These are phyloP conservation scores for Nixonia krombeini DNA, from an alignment of 1,140 invertebrate genomes.

Conservation along the genomic window DNA sequence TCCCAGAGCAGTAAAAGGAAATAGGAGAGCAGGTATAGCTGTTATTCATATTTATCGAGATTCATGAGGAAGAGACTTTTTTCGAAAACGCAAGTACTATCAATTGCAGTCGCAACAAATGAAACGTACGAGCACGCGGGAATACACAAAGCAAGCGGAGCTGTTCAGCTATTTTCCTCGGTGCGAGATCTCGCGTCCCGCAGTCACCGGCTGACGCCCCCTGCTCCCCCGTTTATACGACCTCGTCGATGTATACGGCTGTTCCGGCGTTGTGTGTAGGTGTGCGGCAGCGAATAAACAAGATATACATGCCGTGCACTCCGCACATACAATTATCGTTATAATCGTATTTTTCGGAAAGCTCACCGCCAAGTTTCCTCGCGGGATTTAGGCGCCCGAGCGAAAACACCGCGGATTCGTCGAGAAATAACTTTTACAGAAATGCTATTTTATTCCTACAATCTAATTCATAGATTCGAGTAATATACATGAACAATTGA, in stretches of 20 bases:
- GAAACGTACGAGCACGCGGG: slow-evolving; percentile 50
- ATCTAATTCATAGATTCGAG: no score
- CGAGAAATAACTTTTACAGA: no score
- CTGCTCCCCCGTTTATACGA: slow-evolving; percentile 47
- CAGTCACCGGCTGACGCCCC: slow-evolving; percentile 48
- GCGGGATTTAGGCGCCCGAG: slow-evolving; percentile 61
- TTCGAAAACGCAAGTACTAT: slow-evolving; percentile 28
- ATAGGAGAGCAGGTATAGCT: slow-evolving; percentile 16
- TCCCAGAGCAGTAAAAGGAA: slow-evolving; percentile 20
- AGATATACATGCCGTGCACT: slow-evolving; percentile 63
- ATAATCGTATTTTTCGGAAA: slow-evolving; percentile 69
- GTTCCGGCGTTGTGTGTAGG: slow-evolving; percentile 36
- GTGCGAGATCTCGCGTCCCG: slow-evolving; percentile 56
- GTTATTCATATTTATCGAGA: slow-evolving; percentile 43
- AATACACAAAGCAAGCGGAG: slow-evolving; percentile 52
- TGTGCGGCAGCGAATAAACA: slow-evolving; percentile 62
- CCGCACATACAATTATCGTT: slow-evolving; percentile 70
- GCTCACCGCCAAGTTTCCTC: slow-evolving; percentile 58
- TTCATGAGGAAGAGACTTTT: slow-evolving; percentile 29
- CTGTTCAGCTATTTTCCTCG: slow-evolving; percentile 51
- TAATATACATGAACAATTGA: no score
- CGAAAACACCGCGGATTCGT: slow-evolving; percentile 58
- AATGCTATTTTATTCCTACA: no score
- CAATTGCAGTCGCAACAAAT: slow-evolving; percentile 56
- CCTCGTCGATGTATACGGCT: slow-evolving; percentile 46